Conservation (phyloP, 2,888 invertebrate genomes). For the Pristionchus mayeri region DNA sequence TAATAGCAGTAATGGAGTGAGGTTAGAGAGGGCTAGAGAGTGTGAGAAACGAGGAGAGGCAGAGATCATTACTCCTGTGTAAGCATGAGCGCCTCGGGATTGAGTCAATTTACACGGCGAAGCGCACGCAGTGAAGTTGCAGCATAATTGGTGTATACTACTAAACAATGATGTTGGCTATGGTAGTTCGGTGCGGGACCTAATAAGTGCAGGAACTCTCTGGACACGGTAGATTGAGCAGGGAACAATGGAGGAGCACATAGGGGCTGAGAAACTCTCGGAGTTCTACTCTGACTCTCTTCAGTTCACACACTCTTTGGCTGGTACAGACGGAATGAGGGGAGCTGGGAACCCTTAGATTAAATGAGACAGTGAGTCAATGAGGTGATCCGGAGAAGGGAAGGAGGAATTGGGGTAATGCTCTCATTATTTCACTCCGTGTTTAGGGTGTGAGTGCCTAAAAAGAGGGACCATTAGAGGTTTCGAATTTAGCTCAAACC, state of each 20-base stretch:
- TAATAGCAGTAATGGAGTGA: neutral
- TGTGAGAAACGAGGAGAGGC: no score
- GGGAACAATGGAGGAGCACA: slow-evolving; percentile 1
- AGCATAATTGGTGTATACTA: no score
- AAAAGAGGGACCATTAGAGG: no score
- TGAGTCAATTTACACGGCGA: neutral
- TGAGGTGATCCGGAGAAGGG: neutral
- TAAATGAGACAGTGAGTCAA: neutral
- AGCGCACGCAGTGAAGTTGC: no score
- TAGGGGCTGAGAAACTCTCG: neutral
- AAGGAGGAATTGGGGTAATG: neutral
- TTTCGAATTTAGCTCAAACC: no score
- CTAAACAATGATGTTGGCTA: no score
- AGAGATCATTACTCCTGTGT: neutral
- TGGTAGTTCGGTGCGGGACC: neutral
- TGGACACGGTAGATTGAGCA: slow-evolving; percentile 3
- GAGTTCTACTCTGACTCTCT: no score
- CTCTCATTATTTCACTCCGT: neutral
- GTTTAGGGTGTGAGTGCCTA: neutral
- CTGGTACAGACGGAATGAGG: no score
- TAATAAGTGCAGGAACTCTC: slow-evolving; percentile 31
- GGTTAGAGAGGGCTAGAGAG: no score
- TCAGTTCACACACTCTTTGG: no score
- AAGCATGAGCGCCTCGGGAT: neutral
- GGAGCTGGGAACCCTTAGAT: no score